Evolutionary conservation across 2,888 invertebrate species (phyloP), one percentile per base, ranked within the genome.

Genomic region (Eupithecia dodoneata): DNA sequence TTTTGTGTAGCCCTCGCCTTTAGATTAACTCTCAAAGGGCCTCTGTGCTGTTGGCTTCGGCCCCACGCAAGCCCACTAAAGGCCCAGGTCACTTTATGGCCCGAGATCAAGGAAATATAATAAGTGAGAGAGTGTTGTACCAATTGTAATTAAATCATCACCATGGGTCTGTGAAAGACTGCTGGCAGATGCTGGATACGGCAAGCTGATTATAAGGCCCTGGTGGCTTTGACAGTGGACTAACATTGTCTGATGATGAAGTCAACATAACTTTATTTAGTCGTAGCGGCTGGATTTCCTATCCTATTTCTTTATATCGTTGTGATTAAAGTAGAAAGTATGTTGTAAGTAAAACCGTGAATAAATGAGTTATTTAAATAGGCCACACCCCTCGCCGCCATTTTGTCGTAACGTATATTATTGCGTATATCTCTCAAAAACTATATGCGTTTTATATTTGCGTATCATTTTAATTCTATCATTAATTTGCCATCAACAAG

Each of bases 381-480:
- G 75, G 74, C 77, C 76, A 76, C 76, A 78, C 79, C 73, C 73
- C 59, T 75, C 71, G n/a, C 67, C 71, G 76, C 76, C 69, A 72
- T 73, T 66, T 65, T 76, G 55, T 75, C 69, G 69, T 80, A 79
- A 73, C 74, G 71, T 79, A 79, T 71, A 52, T 73, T 77, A 76
- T 67, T 75, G 67, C 73, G 67, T 76, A 75, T 73, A 70, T 72
- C 73, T 80, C 70, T 78, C 79, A 65, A n/a, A 77, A 79, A 80
- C 59, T 76, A 63, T 18, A 70, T 72, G 80, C 79, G 79, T 79
- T 49, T 75, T 66, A 44, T n/a, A 52, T 10, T 45, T 80, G 76
- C 71, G 49, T 75, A 75, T 78, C 72, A 78, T 72, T 77, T 72
- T 80, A 69, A 12, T 13, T 41, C 5, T 41, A 65, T 13, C 4